Base-by-base conservation (phyloP, 2,113 vertebrate species). In the Amphiprion ocellaris region DNA sequence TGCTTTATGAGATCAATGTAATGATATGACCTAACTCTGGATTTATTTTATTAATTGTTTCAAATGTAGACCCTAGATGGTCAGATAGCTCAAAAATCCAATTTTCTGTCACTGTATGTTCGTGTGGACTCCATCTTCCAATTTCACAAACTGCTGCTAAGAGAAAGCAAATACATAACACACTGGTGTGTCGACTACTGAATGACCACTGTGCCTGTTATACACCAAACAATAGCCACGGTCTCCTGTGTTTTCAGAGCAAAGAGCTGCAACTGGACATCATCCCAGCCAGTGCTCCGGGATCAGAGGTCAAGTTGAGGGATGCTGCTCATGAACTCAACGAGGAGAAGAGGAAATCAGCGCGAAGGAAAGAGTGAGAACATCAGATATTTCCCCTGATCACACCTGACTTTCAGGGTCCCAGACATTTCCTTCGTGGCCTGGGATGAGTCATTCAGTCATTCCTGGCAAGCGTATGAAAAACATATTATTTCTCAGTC, bases 191-290 rank as follows among this genome's bases (percentile, higher is more conserved):
- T 69, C 64, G 52, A 76, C 30, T 44, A 1, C 55, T 77, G 52
- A 76, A 68, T 69, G 39, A 69, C 46, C 10, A 4, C 9, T 46
- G 24, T 12, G 65, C 50, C 28, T 79, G 54, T 75, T 66, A 1
- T 54, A 50, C 0, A 12, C 46, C 28, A 49, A 55, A 61, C 78
- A 69, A 85, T 71, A 74, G 75, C 65, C 66, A 3, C 74, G 24
- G 69, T 64, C 46, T 65, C 47, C 67, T 60, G 46, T 92, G 60
- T 59, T 89, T 92, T 70, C 93, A 99, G 98, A 98, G 97, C 87
- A 99, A 99, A 95, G 98, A 96, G 74, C 94, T 99, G 62, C 98
- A 99, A 90, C 91, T 99, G 84, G 98, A 99, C 89, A 99, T 99
- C 85, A 98, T 99, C 89, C 98, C 98, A 21, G 97, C 97, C 88